These are phyloP conservation scores for Cotesia glomerata DNA, from an alignment of 1,140 invertebrate species.

Conservation along the genomic window DNA sequence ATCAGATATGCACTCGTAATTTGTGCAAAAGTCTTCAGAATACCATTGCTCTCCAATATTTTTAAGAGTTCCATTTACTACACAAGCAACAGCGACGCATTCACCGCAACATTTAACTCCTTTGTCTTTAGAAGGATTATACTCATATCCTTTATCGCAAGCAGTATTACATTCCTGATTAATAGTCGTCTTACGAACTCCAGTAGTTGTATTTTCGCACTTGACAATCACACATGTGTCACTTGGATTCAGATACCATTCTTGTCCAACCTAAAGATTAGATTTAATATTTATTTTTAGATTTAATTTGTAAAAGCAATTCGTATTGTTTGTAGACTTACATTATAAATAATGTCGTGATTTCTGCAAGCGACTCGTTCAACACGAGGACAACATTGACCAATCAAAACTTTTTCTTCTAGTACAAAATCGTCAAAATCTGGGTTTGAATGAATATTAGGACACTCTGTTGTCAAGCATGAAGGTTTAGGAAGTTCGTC, in stretches of 20 bases:
- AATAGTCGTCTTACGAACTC: slow-evolving; percentile 57
- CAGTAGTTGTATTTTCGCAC: slow-evolving; percentile 59
- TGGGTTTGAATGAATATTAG: slow-evolving; percentile 47
- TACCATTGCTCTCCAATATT: slow-evolving; percentile 66
- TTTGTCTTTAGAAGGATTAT: slow-evolving; percentile 46
- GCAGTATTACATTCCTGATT: slow-evolving; percentile 43
- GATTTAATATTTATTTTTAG: neutral
- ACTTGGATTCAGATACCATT: slow-evolving; percentile 62
- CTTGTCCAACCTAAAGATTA: slow-evolving; percentile 60
- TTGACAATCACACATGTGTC: slow-evolving; percentile 65
- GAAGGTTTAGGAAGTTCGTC: slow-evolving; percentile 39
- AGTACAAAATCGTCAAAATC: slow-evolving; percentile 64
- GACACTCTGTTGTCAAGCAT: slow-evolving; percentile 61
- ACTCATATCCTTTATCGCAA: slow-evolving; percentile 58
- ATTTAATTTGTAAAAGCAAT: neutral
- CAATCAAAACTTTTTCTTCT: slow-evolving; percentile 60
- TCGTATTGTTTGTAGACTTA: slow-evolving; percentile 36
- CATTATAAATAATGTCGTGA: slow-evolving; percentile 63
- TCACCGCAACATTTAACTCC: slow-evolving; percentile 70
- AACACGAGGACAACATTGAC: slow-evolving; percentile 69
- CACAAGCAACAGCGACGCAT: slow-evolving; percentile 69
- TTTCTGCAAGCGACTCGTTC: slow-evolving; percentile 69
- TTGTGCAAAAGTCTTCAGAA: slow-evolving; percentile 68
- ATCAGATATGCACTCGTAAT: slow-evolving; percentile 63
- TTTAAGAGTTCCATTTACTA: slow-evolving; percentile 62